Conservation (phyloP, 2,797 vertebrate species). For the Mus minutoides region DNA sequence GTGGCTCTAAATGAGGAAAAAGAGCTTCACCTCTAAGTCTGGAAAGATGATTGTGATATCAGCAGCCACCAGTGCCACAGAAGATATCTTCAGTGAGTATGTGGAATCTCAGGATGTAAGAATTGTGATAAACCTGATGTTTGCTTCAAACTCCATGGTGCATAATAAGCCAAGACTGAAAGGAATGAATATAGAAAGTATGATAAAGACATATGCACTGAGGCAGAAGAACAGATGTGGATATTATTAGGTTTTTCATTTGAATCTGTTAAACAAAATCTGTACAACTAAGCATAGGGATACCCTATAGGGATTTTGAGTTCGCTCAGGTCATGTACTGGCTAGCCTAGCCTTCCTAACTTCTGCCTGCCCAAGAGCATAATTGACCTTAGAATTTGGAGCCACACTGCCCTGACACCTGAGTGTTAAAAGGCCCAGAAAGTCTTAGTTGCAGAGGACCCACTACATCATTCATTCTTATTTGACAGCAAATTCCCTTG, state of each 20-base stretch:
- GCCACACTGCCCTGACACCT: neutral
- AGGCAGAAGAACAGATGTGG: neutral
- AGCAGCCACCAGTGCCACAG: neutral
- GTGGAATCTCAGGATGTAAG: neutral
- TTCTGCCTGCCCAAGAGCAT: neutral
- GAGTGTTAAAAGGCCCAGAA: conserved; percentile 51
- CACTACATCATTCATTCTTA: neutral
- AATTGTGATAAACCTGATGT: neutral
- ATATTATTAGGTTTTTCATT: neutral
- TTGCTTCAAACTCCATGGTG: neutral
- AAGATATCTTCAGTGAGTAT: neutral
- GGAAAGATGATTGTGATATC: neutral
- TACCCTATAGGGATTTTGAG: neutral
- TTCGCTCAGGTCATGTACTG: neutral
- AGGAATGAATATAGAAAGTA: neutral
- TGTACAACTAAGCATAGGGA: neutral
- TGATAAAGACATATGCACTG: neutral
- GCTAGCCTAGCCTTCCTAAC: neutral
- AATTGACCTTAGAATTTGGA: neutral
- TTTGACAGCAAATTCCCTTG: conserved; percentile 21
- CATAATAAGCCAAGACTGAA: neutral
- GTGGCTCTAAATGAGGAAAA: neutral
- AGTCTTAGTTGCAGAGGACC: neutral
- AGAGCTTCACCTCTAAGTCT: neutral
- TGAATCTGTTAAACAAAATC: neutral